Evolutionary conservation across 2,797 vertebrate species (phyloP).

Genomic region (Pogoniulus pusillus): DNA sequence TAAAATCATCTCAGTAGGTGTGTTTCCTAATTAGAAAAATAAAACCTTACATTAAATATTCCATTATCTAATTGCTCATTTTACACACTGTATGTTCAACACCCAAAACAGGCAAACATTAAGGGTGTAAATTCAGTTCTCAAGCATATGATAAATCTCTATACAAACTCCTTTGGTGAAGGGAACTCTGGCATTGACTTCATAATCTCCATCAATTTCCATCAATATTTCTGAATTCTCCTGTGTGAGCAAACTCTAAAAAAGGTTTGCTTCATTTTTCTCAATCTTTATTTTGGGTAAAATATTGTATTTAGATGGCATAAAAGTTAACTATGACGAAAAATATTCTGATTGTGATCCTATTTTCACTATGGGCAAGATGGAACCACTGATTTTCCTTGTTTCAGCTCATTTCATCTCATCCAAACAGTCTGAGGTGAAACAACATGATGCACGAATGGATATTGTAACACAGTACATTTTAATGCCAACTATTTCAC

Average conservation of each 20-base stretch:
- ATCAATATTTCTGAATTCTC: neutral
- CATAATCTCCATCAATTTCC: neutral
- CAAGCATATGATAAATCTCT: fast-evolving
- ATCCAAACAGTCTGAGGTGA: neutral
- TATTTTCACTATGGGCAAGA: neutral
- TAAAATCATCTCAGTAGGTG: neutral
- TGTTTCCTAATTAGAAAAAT: neutral
- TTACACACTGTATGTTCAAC: neutral
- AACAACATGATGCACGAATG: neutral
- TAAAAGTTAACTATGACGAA: neutral
- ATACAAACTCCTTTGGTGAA: neutral
- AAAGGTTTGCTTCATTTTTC: neutral
- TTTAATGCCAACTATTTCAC: neutral
- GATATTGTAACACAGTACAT: neutral
- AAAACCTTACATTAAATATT: neutral
- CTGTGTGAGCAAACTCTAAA: neutral
- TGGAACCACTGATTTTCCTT: neutral
- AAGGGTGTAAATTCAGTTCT: neutral
- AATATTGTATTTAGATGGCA: neutral
- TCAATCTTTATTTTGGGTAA: neutral
- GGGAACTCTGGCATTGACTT: neutral
- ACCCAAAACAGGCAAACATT: neutral
- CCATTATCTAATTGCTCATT: neutral
- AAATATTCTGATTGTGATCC: neutral
- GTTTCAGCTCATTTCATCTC: neutral